Evolutionary conservation across 2,113 vertebrate genomes (phyloP).

Genomic region (Myxocyprinus asiaticus): DNA sequence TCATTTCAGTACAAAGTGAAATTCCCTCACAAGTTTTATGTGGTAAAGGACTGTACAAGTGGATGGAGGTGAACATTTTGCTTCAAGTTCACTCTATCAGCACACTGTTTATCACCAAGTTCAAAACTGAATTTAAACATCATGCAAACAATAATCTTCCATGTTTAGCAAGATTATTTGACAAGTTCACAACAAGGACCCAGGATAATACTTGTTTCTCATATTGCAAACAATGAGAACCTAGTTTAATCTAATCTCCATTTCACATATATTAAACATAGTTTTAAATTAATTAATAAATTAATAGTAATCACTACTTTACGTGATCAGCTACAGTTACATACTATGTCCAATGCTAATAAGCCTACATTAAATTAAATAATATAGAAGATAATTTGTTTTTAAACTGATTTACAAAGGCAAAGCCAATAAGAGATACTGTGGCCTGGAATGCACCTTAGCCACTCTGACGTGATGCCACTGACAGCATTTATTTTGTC

Average conservation of each 20-base stretch:
- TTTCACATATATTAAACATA: no score
- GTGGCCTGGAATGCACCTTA: not conserved
- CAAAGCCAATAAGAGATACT: not conserved
- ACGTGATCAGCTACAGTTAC: not conserved
- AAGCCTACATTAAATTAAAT: not conserved
- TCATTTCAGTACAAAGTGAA: constrained; percentile 36
- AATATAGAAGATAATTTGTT: not conserved
- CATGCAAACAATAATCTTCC: not conserved
- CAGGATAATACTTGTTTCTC: not conserved
- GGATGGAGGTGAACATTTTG: not conserved
- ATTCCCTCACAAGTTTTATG: constrained; percentile 14
- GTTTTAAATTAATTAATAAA: no score
- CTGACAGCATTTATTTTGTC: not conserved
- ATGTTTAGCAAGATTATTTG: not conserved
- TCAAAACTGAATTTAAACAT: constrained; percentile 12
- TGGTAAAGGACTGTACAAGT: constrained; percentile 7
- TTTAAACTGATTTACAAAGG: no score
- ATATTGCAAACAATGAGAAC: not conserved
- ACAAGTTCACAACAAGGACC: not conserved
- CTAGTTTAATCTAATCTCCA: no score
- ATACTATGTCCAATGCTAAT: not conserved
- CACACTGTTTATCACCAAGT: constrained; percentile 34
- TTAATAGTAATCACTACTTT: no score
- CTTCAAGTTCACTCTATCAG: constrained; percentile 12
- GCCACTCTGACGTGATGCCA: no score